These are phyloP conservation scores for Chirona hameri DNA, from an alignment of 2,888 invertebrate genomes.

Conservation along the genomic window DNA sequence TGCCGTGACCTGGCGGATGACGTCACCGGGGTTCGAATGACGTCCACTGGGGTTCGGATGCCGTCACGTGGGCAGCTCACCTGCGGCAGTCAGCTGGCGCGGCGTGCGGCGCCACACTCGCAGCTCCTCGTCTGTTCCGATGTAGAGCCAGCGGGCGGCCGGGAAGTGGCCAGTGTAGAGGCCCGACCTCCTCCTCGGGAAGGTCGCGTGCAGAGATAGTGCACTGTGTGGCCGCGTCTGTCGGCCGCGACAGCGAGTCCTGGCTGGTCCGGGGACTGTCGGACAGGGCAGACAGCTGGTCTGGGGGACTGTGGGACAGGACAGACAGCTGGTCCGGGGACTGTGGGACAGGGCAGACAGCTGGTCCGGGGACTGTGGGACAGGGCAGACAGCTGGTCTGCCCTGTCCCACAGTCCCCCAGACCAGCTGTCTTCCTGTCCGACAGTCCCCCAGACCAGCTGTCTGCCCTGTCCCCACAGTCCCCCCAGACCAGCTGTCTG, in stretches of 20 bases:
- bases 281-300: constrained; percentile 38
- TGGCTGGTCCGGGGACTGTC: constrained; percentile 36
- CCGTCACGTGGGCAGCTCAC: neutral
- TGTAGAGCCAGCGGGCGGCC: constrained; percentile 68
- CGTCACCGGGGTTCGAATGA: no score
- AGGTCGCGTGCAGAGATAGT: constrained; percentile 40
- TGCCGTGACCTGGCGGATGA: no score
- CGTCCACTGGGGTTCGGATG: neutral
- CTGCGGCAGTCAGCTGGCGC: neutral
- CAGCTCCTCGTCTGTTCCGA: constrained; percentile 67
- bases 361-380: no score
- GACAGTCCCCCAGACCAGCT: no score
- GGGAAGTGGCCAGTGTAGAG: constrained; percentile 71
- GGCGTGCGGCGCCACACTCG: constrained; percentile 47
- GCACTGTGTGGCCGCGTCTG: constrained; percentile 40
- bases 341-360: no score
- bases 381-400: no score
- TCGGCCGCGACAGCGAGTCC: constrained; percentile 36
- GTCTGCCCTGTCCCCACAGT: no score
- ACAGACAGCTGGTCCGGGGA: no score
- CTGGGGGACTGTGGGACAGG: no score
- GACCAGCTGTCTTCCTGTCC: no score
- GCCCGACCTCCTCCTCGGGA: constrained; percentile 49
- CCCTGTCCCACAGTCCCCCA: no score
- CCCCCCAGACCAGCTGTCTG: no score